These are phyloP conservation scores for Jaculus jaculus DNA, from an alignment of 2,113 vertebrate species.

Conservation along the genomic window DNA sequence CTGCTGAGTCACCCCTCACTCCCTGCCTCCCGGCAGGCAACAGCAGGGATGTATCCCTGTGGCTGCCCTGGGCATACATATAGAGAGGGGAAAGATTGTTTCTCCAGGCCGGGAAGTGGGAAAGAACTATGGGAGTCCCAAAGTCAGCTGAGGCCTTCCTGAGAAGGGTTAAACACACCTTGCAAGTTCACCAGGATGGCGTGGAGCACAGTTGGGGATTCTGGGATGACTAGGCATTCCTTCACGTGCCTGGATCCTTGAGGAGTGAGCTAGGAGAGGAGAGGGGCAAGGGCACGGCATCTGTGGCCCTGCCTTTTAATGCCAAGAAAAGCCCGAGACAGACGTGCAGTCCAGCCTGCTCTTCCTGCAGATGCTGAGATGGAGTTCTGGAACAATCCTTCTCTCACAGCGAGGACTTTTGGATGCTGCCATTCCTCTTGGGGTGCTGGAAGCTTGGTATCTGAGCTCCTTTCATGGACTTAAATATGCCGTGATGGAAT, in stretches of 20 bases:
- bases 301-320: background rate
- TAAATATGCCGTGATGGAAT: background rate
- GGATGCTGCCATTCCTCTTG: background rate
- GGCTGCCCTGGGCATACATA: background rate
- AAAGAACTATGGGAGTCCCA: background rate
- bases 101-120: background rate
- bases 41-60: background rate
- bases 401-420: background rate
- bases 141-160: background rate
- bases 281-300: rapidly evolving
- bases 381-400: background rate
- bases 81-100: rapidly evolving
- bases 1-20: background rate
- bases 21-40: background rate
- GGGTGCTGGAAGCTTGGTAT: background rate
- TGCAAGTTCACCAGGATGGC: background rate
- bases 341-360: rapidly evolving
- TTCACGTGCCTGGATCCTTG: background rate
- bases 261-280: background rate
- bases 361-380: background rate
- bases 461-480: background rate
- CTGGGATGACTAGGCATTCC: background rate
- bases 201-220: too few species aligned
- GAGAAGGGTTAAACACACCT: background rate
- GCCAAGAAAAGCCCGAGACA: background rate